phyloP scores from a whole-genome alignment of 2,888 invertebrate species.

The Chelonus formosanus region DNA sequence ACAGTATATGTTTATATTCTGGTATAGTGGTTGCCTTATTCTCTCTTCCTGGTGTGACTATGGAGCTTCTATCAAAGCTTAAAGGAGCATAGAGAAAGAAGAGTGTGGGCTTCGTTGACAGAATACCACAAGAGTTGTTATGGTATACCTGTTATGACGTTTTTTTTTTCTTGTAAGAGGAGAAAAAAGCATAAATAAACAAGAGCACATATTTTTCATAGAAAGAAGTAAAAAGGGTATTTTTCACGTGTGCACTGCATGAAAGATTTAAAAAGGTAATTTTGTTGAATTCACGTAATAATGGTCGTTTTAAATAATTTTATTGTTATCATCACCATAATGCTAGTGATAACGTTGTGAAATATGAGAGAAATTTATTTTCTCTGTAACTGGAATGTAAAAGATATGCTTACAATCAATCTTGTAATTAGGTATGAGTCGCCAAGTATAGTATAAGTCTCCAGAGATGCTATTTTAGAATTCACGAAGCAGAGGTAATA shows the following conservation, averaged over 20 bases:
- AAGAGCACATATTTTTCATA: not conserved
- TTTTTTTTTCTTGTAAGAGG: not conserved
- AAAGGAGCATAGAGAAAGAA: slow-evolving; percentile 8
- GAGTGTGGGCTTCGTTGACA: slow-evolving; percentile 5
- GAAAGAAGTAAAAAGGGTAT: too few species aligned
- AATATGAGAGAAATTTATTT: too few species aligned
- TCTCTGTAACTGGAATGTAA: not conserved
- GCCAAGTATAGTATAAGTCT: slow-evolving; percentile 3
- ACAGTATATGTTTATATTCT: slow-evolving; percentile 11
- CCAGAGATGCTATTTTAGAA: not conserved
- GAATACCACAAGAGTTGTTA: slow-evolving; percentile 18
- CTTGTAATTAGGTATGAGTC: slow-evolving; percentile 22
- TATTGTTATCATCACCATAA: too few species aligned
- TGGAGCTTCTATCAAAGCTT: slow-evolving; percentile 5
- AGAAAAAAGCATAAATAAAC: not conserved
- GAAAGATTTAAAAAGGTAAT: too few species aligned
- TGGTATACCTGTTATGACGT: slow-evolving; percentile 15
- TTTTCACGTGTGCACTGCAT: too few species aligned
- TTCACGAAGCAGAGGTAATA: slow-evolving; percentile 19
- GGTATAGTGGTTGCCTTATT: not conserved
- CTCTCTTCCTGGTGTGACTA: not conserved
- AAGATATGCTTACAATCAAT: slow-evolving; percentile 22
- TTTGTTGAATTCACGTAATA: too few species aligned
- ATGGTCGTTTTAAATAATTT: too few species aligned
- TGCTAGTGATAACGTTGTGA: too few species aligned